These are phyloP conservation scores for Apogon talboti DNA, from an alignment of 2,797 vertebrate species.

Conservation along the genomic window DNA sequence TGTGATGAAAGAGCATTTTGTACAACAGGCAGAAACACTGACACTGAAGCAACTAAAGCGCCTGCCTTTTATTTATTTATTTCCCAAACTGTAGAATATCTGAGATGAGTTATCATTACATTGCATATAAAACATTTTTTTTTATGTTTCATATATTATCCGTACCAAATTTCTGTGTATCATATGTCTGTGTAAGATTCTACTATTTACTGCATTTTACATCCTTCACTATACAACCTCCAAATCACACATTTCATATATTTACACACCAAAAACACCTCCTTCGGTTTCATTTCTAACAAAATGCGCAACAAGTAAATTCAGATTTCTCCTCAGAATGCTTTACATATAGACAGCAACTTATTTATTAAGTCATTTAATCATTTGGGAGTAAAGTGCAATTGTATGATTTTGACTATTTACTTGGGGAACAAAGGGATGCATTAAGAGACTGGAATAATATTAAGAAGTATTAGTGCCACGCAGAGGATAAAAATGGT, in stretches of 20 bases:
- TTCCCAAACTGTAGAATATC: conserved; percentile 17
- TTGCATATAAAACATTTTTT: conserved; percentile 65
- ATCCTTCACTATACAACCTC: conserved; percentile 27
- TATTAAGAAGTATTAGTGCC: too few species aligned
- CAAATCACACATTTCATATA: conserved; percentile 34
- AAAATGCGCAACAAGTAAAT: conserved; percentile 26
- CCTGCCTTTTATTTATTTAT: neutral
- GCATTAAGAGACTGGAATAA: conserved; percentile 6
- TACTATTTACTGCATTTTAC: conserved; percentile 52
- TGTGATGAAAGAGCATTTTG: conserved; percentile 43
- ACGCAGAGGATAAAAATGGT: too few species aligned
- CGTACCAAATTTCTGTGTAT: conserved; percentile 61
- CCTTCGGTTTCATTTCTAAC: conserved; percentile 23
- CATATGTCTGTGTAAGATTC: conserved; percentile 31
- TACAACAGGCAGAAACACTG: conserved; percentile 53
- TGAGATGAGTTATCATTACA: conserved; percentile 40
- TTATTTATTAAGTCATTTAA: conserved; percentile 25
- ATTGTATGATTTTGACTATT: conserved; percentile 44
- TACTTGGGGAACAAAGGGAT: conserved; percentile 5
- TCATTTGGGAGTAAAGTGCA: conserved; percentile 68
- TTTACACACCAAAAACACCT: conserved; percentile 43
- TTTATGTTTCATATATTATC: conserved; percentile 66
- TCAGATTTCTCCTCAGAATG: conserved; percentile 25
- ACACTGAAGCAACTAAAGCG: conserved; percentile 42
- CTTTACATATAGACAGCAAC: conserved; percentile 34